phyloP scores from a whole-genome alignment of 2,888 invertebrate genomes.

The Deilephila porcellus region DNA sequence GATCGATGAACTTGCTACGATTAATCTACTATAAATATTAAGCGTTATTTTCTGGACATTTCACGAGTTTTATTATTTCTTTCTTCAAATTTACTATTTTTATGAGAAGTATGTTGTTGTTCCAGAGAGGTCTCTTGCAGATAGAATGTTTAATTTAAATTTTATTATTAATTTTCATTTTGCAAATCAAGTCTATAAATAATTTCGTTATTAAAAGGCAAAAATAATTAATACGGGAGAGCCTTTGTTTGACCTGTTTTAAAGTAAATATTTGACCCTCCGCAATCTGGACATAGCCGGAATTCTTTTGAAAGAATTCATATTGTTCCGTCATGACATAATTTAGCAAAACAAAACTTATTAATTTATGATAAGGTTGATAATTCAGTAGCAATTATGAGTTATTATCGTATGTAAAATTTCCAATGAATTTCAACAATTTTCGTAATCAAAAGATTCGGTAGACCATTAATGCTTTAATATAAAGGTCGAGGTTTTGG shows the following conservation, averaged over 20 bases:
- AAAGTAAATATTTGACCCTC: background rate
- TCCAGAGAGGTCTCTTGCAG: too few species aligned
- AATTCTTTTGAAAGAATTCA: conserved; percentile 11
- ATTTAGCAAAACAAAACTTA: background rate
- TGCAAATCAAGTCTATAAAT: background rate
- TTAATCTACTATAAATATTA: too few species aligned
- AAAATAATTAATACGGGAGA: background rate
- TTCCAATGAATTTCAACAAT: background rate
- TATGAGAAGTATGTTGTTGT: too few species aligned
- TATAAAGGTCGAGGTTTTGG: background rate
- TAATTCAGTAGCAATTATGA: background rate
- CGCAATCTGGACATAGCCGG: conserved; percentile 4
- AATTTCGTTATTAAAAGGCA: background rate
- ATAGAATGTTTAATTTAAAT: too few species aligned
- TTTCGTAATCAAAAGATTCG: background rate
- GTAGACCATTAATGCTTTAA: background rate
- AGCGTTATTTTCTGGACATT: too few species aligned
- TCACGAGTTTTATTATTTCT: too few species aligned
- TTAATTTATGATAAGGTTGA: background rate
- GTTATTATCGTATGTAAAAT: background rate
- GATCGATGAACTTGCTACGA: too few species aligned
- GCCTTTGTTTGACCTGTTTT: background rate
- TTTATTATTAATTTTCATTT: background rate
- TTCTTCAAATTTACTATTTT: too few species aligned
- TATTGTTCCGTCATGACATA: background rate